Evolutionary conservation across 2,888 invertebrate genomes (phyloP), one percentile per base, ranked within the genome.

Genomic region (Yponomeuta sedellus): DNA sequence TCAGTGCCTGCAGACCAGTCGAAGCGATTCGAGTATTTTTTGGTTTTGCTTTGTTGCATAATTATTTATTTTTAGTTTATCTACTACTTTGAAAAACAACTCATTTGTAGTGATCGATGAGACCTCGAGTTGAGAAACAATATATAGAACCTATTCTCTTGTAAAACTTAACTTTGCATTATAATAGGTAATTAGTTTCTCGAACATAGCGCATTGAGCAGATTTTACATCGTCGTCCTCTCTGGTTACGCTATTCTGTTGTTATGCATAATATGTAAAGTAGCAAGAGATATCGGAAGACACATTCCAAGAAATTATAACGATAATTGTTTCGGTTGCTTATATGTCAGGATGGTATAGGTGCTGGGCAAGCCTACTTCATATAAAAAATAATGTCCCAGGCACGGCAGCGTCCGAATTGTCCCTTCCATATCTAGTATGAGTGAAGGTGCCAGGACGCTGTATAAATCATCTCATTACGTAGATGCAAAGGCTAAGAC

Each of bases 111-210:
- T 52, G 44, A 52, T 52, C 2, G 4, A 52, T 52, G 44, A 16
- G 16, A 12, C 44, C 16, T 12, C 44, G 16, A 52, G 10, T 52
- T 16, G 16, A 52, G 16, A 52, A 16, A 52, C 34, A n/a, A n/a
- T 34, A 34, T 34, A 8, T 16, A 52, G 12, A 5, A 12, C 12
- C 16, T 1, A 16, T 52, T 12, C 44, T 52, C 44, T 52, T 12
- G 44, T 5, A 16, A 52, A 52, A 52, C 44, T 5, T 52, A 52
- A 52, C 44, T 52, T 52, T 52, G 16, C 44, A 52, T 52, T 16
- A 52, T 52, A 52, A 52, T 52, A 52, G 16, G 44, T 52, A 52
- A 52, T 52, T 52, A 52, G 44, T 52, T 16, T 52, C 44, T 52
- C 16, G 16, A 5, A 52, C 44, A 52, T 52, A 52, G 16, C 16